Evolutionary conservation across 2,797 vertebrate species (phyloP).

Genomic region (Lutjanus argentimaculatus): DNA sequence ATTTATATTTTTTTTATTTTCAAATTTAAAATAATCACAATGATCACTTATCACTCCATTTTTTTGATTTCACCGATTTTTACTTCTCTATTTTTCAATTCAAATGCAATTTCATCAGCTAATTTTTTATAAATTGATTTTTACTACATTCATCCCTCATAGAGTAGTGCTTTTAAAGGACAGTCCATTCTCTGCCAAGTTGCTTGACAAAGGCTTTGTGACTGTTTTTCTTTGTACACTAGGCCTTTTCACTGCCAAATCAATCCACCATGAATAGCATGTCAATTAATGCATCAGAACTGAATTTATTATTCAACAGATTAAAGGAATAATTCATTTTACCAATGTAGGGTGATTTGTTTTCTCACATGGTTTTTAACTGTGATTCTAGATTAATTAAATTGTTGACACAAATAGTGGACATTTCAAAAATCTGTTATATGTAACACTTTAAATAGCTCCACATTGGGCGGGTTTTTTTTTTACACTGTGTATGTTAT

Average conservation of each 20-base stretch:
- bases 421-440: neutral
- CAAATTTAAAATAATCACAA: too few species aligned
- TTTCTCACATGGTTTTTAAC: neutral
- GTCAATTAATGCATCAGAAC: neutral
- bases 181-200: neutral
- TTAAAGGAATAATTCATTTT: neutral
- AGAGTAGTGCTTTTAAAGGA: too few species aligned
- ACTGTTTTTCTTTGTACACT: too few species aligned
- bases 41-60: too few species aligned
- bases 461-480: neutral
- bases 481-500: neutral
- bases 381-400: neutral
- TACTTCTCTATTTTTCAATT: too few species aligned
- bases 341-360: neutral
- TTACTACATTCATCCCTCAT: too few species aligned
- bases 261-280: neutral
- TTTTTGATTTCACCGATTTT: too few species aligned
- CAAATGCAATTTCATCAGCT: too few species aligned
- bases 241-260: neutral
- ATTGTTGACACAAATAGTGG: too few species aligned
- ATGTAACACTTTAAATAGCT: neutral
- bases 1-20: too few species aligned
- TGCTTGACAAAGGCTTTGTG: neutral
- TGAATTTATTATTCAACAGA: neutral
- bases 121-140: too few species aligned